A percentile compares a stretch with the other conserved stretches of the same genome.
These are phyloP conservation scores for Thunnus thynnus DNA, from an alignment of 2,113 vertebrate species.

Conservation along the genomic window DNA sequence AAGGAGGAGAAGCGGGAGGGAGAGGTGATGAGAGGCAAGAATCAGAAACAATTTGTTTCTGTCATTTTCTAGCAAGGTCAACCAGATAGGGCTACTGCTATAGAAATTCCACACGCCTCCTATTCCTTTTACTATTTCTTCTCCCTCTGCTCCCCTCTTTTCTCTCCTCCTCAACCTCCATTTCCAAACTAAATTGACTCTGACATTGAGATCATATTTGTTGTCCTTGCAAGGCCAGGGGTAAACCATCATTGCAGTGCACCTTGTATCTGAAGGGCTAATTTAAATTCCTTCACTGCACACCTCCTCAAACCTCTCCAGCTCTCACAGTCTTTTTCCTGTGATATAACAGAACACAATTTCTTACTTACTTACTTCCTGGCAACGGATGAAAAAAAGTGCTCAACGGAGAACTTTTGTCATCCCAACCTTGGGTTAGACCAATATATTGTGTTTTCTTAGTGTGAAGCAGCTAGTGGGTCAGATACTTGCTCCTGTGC, in stretches of 20 bases:
- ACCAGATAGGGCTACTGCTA: constrained; percentile 34
- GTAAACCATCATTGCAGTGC: constrained; percentile 37
- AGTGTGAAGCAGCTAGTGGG: not conserved
- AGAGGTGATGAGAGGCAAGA: constrained; percentile 3
- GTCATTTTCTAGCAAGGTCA: constrained; percentile 68
- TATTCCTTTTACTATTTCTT: constrained; percentile 13
- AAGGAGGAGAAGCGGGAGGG: not conserved
- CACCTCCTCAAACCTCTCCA: constrained; percentile 43
- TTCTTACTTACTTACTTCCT: constrained; percentile 53
- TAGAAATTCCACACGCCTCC: constrained; percentile 43
- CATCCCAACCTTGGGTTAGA: constrained; percentile 10
- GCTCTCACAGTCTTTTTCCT: constrained; percentile 51
- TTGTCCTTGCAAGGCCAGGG: constrained; percentile 58
- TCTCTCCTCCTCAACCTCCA: constrained; percentile 5
- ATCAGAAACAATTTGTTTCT: constrained; percentile 60
- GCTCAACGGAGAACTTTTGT: not conserved
- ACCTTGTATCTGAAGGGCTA: constrained; percentile 32
- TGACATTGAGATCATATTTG: constrained; percentile 71
- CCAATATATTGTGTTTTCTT: constrained; percentile 4
- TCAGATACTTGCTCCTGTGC: not conserved
- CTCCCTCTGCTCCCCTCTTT: constrained; percentile 14
- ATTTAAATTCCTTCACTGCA: constrained; percentile 71
- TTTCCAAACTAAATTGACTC: constrained; percentile 46
- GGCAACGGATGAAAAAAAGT: constrained; percentile 44
- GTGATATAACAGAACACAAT: constrained; percentile 55